Evolutionary conservation across 2,888 invertebrate genomes (phyloP).

Genomic region (Catocala nupta): DNA sequence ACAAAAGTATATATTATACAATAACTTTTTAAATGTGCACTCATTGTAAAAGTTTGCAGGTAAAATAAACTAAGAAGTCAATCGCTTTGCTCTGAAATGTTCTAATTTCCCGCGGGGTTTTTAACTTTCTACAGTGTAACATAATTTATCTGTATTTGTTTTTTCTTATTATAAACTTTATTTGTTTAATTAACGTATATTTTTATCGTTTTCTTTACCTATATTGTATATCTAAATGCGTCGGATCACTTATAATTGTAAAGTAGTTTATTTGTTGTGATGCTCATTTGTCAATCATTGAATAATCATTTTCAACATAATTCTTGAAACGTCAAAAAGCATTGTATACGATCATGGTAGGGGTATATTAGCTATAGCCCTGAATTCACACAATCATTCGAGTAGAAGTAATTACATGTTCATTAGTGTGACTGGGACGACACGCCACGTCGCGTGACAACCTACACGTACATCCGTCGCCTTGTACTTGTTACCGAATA

Average conservation of each 20-base stretch:
- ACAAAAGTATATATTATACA: neutral
- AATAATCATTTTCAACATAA: too few relatives aligned
- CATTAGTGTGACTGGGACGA: slow-evolving; percentile 73
- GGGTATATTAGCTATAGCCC: slow-evolving; percentile 45
- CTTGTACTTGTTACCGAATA: slow-evolving; percentile 66
- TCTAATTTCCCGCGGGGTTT: slow-evolving; percentile 33
- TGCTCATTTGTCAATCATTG: too few relatives aligned
- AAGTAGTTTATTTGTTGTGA: too few relatives aligned
- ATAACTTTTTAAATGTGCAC: slow-evolving; percentile 7
- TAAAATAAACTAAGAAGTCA: slow-evolving; percentile 15
- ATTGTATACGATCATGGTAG: too few relatives aligned
- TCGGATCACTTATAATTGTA: too few relatives aligned
- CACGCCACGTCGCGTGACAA: slow-evolving; percentile 80
- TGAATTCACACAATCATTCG: slow-evolving; percentile 64
- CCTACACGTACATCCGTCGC: slow-evolving; percentile 56
- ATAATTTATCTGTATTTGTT: slow-evolving; percentile 20
- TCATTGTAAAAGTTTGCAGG: slow-evolving; percentile 5
- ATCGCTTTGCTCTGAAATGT: slow-evolving; percentile 20
- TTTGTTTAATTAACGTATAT: neutral
- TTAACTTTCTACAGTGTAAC: slow-evolving; percentile 19
- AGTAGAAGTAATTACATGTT: slow-evolving; percentile 80
- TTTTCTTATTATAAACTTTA: slow-evolving; percentile 2
- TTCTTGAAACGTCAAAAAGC: too few relatives aligned
- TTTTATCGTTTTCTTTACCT: neutral
- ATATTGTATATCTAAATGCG: neutral